Evolutionary conservation across 2,888 invertebrate species (phyloP).

Genomic region (Andricus curvator): DNA sequence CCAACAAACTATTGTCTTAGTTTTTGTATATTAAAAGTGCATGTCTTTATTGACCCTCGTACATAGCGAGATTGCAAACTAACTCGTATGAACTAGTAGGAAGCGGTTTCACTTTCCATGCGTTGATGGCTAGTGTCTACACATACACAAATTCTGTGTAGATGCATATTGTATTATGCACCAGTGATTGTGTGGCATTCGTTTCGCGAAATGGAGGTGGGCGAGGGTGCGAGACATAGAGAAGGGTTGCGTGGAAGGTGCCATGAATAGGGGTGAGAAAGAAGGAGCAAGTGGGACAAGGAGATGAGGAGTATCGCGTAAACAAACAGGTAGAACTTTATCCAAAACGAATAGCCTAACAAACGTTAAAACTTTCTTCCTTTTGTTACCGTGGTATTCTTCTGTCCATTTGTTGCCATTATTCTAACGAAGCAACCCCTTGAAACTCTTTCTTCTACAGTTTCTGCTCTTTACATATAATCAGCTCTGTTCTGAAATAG

Average conservation of each 20-base stretch:
- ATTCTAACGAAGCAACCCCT: neutral
- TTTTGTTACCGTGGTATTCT: constrained; percentile 36
- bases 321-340: constrained; percentile 72
- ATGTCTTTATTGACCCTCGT: neutral
- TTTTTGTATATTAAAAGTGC: too few species aligned
- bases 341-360: constrained; percentile 67
- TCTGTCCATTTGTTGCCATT: neutral
- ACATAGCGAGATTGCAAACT: neutral
- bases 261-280: neutral
- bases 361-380: constrained; percentile 63
- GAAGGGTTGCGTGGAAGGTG: neutral
- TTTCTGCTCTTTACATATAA: neutral
- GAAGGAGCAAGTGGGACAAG: constrained; percentile 12
- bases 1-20: too few species aligned
- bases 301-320: constrained; percentile 55
- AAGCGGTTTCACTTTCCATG: neutral
- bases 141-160: neutral
- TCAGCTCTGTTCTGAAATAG: neutral
- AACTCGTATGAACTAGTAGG: neutral
- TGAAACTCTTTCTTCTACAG: neutral
- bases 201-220: neutral
- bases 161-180: neutral
- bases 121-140: neutral
- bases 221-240: neutral
- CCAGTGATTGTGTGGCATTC: neutral